Evolutionary conservation across 2,113 vertebrate species (phyloP), one percentile per base, ranked within the genome.

Genomic region (Corynorhinus townsendii): DNA sequence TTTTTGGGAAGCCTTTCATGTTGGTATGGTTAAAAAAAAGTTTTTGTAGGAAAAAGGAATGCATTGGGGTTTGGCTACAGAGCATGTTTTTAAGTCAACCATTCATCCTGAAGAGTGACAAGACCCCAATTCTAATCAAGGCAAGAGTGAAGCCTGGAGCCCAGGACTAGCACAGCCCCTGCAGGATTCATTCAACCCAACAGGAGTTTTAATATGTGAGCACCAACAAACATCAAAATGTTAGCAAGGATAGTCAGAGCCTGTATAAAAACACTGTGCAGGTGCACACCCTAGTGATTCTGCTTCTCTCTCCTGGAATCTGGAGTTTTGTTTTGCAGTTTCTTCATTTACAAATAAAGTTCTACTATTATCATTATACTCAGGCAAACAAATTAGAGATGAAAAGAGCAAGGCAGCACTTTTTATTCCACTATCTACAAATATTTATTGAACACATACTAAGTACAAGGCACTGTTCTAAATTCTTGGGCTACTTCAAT

Each of bases 161-260:
- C 40, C 81, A 64, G 35, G 28, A 62, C 17, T 12, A 33, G 33
- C 7, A 35, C 2, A 20, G 17, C 5, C 54, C 15, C 35, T 9
- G 9, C 7, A 43, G 14, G 33, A 38, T 40, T 71, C 66, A 35
- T 10, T 54, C 52, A 54, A 3, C 20, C 5, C 9, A 14, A 9
- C 5, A 3, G 8, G 52, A 40, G 56, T 26, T 49, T 66, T 88
- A 69, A 22, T 62, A 24, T 10, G 9, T 11, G 49, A 71, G 10
- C n/a, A 1, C 6, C 43, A 11, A 72, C 38, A 69, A 35, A 11
- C 1, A 22, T 0, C 1, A 3, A 28, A 17, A 15, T 8, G 1
- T 52, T 35, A 56, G 15, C 19, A 45, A 47, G 28, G 24, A 11
- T 1, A 88, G 17, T 40, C 52, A 77, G 30, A 69, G 2, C 16